Percentiles rank a stretch among this genome's conserved stretches.
Evolutionary conservation across 2,888 invertebrate genomes (phyloP).

Genomic region (Tetranychus piercei): DNA sequence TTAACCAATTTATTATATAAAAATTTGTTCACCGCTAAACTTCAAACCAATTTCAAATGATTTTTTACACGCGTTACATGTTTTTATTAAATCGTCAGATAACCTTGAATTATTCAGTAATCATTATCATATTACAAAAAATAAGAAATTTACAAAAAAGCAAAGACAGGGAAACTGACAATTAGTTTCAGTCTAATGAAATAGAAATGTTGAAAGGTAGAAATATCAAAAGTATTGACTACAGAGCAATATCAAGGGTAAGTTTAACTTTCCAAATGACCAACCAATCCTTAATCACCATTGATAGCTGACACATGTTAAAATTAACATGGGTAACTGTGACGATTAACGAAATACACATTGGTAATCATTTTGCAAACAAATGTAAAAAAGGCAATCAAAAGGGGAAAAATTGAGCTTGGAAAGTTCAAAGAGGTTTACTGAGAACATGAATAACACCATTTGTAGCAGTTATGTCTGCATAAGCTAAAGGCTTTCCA

Average conservation of each 20-base stretch:
- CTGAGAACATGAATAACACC: slow-evolving; percentile 29
- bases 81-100: not conserved
- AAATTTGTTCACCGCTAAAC: too few species aligned
- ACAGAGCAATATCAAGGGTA: not conserved
- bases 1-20: too few species aligned
- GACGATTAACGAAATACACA: not conserved
- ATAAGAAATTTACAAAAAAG: not conserved
- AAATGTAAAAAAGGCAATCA: not conserved
- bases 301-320: too few species aligned
- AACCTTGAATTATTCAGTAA: not conserved
- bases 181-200: not conserved
- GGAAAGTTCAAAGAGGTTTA: slow-evolving; percentile 22
- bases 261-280: not conserved
- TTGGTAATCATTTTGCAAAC: not conserved
- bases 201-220: not conserved
- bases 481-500: slow-evolving; percentile 31
- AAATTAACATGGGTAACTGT: too few species aligned
- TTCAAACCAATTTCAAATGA: not conserved
- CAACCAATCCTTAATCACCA: too few species aligned
- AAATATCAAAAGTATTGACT: not conserved
- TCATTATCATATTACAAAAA: not conserved
- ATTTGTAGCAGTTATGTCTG: slow-evolving; percentile 29
- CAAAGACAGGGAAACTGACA: not conserved
- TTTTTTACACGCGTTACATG: not conserved
- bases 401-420: not conserved